Evolutionary conservation across 37 sponge, comb jelly and placozoan genomes (phyloP).

Genomic region (Chondrilla cf. caribensis): DNA sequence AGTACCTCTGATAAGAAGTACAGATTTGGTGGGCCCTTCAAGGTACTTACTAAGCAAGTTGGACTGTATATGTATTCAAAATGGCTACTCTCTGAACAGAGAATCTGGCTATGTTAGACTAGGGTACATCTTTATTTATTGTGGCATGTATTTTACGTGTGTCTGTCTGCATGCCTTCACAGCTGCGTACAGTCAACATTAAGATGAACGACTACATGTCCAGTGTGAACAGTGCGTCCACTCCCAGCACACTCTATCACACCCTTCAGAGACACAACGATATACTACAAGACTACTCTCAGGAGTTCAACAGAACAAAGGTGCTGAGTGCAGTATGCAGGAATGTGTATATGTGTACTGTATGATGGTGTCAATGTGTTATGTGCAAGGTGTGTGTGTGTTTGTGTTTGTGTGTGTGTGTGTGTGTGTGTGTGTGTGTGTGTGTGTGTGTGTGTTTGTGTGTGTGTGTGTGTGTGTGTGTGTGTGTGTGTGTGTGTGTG

Average conservation of each 20-base stretch:
- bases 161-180: background rate
- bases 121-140: no score
- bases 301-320: slow-evolving; percentile 92
- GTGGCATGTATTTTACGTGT: no score
- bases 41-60: no score
- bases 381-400: background rate
- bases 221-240: slow-evolving; percentile 19
- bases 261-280: slow-evolving; percentile 95
- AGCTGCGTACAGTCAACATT: slow-evolving; percentile 68
- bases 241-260: slow-evolving; percentile 75
- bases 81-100: no score
- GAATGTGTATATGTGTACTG: no score
- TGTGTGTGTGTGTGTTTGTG: background rate
- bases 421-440: background rate
- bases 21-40: no score
- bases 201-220: slow-evolving; percentile 67
- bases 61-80: no score
- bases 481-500: background rate
- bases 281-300: slow-evolving; percentile 91
- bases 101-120: no score
- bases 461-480: slow-evolving; percentile 1
- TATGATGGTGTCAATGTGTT: no score
- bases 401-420: background rate
- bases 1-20: no score
- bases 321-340: slow-evolving; percentile 42